Percentiles rank a stretch among this genome's conserved stretches.
Evolutionary conservation across 1,140 invertebrate species (phyloP).

Genomic region (Aricia agestis): DNA sequence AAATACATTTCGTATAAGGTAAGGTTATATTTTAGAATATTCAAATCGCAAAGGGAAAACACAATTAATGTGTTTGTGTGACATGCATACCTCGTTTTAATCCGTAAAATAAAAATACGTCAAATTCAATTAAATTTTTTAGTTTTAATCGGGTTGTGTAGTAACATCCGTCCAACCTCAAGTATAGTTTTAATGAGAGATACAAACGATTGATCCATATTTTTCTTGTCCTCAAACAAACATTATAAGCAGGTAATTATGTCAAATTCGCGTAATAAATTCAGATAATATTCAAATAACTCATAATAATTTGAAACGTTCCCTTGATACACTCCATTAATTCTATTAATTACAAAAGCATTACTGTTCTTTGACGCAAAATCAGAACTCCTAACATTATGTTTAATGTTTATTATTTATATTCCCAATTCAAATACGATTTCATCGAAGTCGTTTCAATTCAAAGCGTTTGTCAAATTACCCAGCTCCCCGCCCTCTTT

Average conservation of each 20-base stretch:
- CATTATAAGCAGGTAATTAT: constrained; percentile 5
- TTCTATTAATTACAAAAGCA: constrained; percentile 17
- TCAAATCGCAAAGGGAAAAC: neutral
- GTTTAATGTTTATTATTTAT: constrained; percentile 18
- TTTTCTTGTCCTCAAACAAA: neutral
- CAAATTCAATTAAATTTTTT: neutral
- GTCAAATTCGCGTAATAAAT: constrained; percentile 5
- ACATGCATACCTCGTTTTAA: neutral
- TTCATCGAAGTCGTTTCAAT: constrained; percentile 31
- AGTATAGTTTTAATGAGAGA: too few relatives aligned
- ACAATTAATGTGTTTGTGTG: neutral
- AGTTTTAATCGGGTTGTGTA: neutral
- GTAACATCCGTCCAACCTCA: too few relatives aligned
- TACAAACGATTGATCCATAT: too few relatives aligned
- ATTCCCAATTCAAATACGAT: constrained; percentile 42
- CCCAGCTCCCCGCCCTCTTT: constrained; percentile 37
- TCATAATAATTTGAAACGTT: constrained; percentile 12
- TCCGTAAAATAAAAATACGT: neutral
- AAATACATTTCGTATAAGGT: constrained; percentile 21
- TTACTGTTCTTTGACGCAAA: constrained; percentile 15
- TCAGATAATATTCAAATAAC: constrained; percentile 11
- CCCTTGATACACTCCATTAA: neutral
- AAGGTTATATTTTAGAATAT: constrained; percentile 11
- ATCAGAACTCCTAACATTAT: constrained; percentile 15
- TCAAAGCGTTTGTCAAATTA: constrained; percentile 62